phyloP scores from a whole-genome alignment of 2,797 vertebrate species.

The Dromococcyx pavoninus region DNA sequence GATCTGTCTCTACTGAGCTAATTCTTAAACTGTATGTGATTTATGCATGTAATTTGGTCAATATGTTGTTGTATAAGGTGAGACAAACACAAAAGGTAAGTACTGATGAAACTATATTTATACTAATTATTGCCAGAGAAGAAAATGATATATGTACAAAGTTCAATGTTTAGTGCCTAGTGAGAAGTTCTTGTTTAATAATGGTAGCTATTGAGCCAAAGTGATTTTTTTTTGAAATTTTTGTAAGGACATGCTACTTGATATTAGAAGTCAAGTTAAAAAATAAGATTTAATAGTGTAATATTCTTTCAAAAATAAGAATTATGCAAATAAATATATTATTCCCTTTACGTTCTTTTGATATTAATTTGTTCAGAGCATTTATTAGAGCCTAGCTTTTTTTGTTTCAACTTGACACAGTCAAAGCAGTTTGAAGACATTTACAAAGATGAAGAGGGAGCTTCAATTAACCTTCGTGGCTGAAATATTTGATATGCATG shows the following conservation, averaged over 20 bases:
- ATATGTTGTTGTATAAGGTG: not conserved
- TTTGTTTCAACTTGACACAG: conserved; percentile 77
- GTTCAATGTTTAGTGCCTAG: not conserved
- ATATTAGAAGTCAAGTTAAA: not conserved
- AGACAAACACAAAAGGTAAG: not conserved
- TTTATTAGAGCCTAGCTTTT: conserved; percentile 69
- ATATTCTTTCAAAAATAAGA: conserved; percentile 44
- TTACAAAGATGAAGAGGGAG: conserved; percentile 69
- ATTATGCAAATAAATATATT: conserved; percentile 50
- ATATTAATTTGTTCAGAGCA: conserved; percentile 64
- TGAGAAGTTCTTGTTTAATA: not conserved
- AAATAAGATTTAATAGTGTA: not conserved
- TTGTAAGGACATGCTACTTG: not conserved
- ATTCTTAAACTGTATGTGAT: not conserved
- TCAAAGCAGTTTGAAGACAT: conserved; percentile 74
- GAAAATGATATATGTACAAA: not conserved
- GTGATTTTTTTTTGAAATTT: not conserved
- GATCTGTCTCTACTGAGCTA: not conserved
- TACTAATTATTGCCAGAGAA: not conserved
- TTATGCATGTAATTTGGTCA: not conserved
- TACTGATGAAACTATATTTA: not conserved
- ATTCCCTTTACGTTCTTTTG: conserved; percentile 1
- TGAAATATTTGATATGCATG: conserved; percentile 77
- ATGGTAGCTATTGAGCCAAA: not conserved
- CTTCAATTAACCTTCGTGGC: conserved; percentile 78